Evolutionary conservation across 1,140 invertebrate species (phyloP).

Genomic region (Ptiloglossa arizonensis): DNA sequence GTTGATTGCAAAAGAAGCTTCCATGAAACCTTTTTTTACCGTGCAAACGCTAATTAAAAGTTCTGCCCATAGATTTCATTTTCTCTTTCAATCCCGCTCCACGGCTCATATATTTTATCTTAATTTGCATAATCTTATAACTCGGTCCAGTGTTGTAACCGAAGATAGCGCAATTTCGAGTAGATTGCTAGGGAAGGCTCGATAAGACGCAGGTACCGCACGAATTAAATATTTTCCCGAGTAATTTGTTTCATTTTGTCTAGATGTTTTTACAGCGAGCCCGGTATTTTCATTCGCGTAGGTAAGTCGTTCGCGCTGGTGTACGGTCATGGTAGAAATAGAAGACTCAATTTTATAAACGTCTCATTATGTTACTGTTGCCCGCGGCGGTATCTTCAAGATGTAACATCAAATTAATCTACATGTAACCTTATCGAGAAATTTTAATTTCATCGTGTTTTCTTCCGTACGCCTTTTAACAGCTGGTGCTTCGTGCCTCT

Average conservation of each 20-base stretch:
- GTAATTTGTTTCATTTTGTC: not conserved
- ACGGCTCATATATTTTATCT: not conserved
- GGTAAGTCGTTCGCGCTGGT: not conserved
- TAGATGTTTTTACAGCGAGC: not conserved
- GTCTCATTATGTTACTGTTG: conserved; percentile 16
- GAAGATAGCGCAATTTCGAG: not conserved
- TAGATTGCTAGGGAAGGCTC: not conserved
- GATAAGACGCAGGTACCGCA: not conserved
- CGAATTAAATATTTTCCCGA: conserved; percentile 1
- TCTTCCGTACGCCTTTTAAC: too few species aligned
- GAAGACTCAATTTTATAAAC: conserved; percentile 15
- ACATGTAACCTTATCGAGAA: not conserved
- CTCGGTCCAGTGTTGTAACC: not conserved
- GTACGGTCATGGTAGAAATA: conserved; percentile 22
- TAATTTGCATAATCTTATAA: conserved; percentile 11
- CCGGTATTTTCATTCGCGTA: conserved; percentile 16
- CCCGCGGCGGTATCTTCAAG: not conserved
- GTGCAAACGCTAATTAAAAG: not conserved
- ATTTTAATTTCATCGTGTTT: too few species aligned
- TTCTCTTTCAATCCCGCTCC: not conserved
- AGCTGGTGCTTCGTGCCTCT: too few species aligned
- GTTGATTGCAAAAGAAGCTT: not conserved
- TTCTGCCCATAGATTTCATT: not conserved
- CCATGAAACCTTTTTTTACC: not conserved
- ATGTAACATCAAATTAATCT: conserved; percentile 36